A percentile compares a stretch with the other conserved stretches of the same genome.
phyloP scores from a whole-genome alignment of 1,140 invertebrate species.

The Lerema accius region DNA sequence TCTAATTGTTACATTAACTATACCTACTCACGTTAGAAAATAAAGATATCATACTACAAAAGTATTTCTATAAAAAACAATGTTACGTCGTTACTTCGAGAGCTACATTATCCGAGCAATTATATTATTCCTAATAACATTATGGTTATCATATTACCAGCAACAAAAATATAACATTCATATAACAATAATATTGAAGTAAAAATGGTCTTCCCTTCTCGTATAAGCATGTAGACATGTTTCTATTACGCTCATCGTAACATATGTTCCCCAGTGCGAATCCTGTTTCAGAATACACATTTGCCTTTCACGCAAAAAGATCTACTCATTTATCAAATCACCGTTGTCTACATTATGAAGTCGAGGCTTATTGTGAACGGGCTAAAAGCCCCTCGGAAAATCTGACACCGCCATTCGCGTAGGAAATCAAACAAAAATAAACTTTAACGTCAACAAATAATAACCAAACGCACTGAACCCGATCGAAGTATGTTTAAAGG shows the following conservation, averaged over 20 bases:
- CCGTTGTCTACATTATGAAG: conserved; percentile 63
- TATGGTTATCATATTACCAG: neutral
- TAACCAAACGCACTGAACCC: conserved; percentile 17
- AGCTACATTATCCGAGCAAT: neutral
- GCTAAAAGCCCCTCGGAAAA: conserved; percentile 64
- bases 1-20: too few species aligned
- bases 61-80: too few species aligned
- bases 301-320: conserved; percentile 57
- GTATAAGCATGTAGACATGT: neutral
- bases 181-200: neutral
- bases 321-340: conserved; percentile 69
- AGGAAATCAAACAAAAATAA: conserved; percentile 43
- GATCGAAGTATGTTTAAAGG: conserved; percentile 53
- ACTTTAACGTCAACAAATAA: conserved; percentile 42
- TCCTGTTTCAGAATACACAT: conserved; percentile 28
- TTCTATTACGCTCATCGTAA: conserved; percentile 19
- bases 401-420: conserved; percentile 39
- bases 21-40: too few species aligned
- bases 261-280: conserved; percentile 20
- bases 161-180: neutral
- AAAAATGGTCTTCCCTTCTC: conserved; percentile 8
- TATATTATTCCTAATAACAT: neutral
- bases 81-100: neutral
- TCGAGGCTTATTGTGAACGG: conserved; percentile 54
- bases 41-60: too few species aligned